Conservation (phyloP, 1,140 invertebrate species). For the Pseudobourletiella spinata region DNA sequence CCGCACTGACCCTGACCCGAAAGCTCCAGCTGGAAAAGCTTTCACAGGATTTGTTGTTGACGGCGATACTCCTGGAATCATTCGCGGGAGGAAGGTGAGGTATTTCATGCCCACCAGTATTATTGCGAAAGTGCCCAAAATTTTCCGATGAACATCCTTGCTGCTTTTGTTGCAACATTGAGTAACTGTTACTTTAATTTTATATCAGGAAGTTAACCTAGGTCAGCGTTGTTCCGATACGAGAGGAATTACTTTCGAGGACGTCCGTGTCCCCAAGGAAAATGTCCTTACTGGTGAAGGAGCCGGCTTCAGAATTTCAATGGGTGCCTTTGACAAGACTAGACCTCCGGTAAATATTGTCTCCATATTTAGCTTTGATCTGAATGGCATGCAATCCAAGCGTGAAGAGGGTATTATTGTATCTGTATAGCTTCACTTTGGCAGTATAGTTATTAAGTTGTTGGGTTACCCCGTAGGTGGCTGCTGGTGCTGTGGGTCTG, state of each 20-base stretch:
- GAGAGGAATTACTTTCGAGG: constrained; percentile 92
- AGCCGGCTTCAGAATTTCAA: constrained; percentile 87
- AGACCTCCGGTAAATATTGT: constrained; percentile 61
- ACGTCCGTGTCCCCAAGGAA: constrained; percentile 89
- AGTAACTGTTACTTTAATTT: too few relatives aligned
- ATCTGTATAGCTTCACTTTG: too few relatives aligned
- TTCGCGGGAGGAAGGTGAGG: constrained; percentile 74
- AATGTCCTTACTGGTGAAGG: constrained; percentile 83
- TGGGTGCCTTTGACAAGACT: constrained; percentile 92
- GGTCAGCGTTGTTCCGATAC: constrained; percentile 95
- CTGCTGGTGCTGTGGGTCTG: constrained; percentile 76
- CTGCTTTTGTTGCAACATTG: too few relatives aligned
- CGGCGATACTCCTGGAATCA: constrained; percentile 73
- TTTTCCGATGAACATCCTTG: too few relatives aligned
- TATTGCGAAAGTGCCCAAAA: too few relatives aligned
- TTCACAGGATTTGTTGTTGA: constrained; percentile 97
- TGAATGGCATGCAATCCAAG: too few relatives aligned
- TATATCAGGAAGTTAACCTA: constrained; percentile 90
- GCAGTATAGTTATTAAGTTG: too few relatives aligned
- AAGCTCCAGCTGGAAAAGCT: constrained; percentile 75
- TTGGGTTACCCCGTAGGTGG: constrained; percentile 57
- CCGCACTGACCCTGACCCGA: constrained; percentile 84
- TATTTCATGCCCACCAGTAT: too few relatives aligned
- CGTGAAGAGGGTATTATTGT: not conserved
- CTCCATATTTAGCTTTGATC: constrained; percentile 40